Evolutionary conservation across 2,888 invertebrate genomes (phyloP), one percentile per base, ranked within the genome.

Genomic region (Byasa hedistus): DNA sequence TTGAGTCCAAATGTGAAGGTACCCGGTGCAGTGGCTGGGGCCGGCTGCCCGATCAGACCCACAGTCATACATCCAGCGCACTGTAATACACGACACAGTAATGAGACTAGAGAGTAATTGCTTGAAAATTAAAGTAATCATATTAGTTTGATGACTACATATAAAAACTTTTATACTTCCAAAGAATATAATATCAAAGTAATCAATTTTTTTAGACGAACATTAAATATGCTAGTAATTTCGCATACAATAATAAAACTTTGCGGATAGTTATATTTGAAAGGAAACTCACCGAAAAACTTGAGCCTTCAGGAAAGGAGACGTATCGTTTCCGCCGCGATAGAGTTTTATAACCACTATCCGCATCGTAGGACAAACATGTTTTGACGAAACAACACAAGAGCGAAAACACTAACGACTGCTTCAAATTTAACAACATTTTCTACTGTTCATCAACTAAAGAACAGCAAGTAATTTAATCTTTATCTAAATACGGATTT

Each of bases 281-380:
- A 15, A 39, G 39, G 39, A 59, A 65, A 92, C 94, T 93, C 77
- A 94, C 94, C 68, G 94, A 94, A 84, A 94, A 94, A 83, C 94
- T 94, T 17, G 94, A 93, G 21, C 95, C 95, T 80, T 95, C 95
- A 1, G 95, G 95, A 84, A 95, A 95, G 32, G 94, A 94, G 17
- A 95, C 92, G 76, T 94, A 95, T 75, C 95, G 89, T 74, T 92
- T 93, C 69, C 85, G 89, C 66, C 95, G 89, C 0, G 93, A 93
- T 70, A 94, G 84, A 72, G 89, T 75, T 71, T 81, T 89, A 21
- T 85, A 80, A 61, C 73, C 71, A 15, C 68, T 71, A 69, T 68
- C 67, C 65, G 68, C 71, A 56, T 72, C 71, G 76, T 72, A 68
- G n/a, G 79, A 72, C 61, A 60, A 67, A 67, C 67, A 64, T 57